A percentile compares a stretch with the other conserved stretches of the same genome.
These are phyloP conservation scores for Atethmia centrago DNA, from an alignment of 2,888 invertebrate species.

Conservation along the genomic window DNA sequence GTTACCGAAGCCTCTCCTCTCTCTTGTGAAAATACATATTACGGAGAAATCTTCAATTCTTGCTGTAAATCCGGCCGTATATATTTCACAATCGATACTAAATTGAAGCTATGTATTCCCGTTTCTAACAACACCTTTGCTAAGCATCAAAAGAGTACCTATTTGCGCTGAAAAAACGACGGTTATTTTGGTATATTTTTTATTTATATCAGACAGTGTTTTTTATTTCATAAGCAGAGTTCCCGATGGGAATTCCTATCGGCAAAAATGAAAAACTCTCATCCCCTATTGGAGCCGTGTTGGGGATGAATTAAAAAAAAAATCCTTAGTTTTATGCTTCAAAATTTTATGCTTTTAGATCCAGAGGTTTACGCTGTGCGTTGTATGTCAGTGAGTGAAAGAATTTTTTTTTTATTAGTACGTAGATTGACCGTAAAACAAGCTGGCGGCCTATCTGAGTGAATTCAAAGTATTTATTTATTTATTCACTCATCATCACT, in stretches of 20 bases:
- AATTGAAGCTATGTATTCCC: neutral
- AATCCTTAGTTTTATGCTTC: too few relatives aligned
- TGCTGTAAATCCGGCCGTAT: neutral
- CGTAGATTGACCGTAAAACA: neutral
- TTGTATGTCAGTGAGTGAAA: neutral
- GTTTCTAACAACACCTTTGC: neutral
- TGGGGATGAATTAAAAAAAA: too few relatives aligned
- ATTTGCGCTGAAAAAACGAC: neutral
- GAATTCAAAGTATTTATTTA: too few relatives aligned
- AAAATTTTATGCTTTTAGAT: too few relatives aligned
- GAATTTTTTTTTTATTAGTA: too few relatives aligned
- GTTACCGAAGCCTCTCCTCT: constrained; percentile 1
- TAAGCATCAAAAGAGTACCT: neutral
- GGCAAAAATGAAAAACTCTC: neutral
- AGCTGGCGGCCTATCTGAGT: neutral
- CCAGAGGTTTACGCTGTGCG: too few relatives aligned
- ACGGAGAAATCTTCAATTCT: neutral
- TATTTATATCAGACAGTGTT: neutral
- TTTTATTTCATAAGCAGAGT: neutral
- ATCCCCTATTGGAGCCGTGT: too few relatives aligned
- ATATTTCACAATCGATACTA: neutral
- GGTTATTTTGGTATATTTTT: neutral
- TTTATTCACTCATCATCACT: too few relatives aligned
- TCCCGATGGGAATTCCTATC: too few relatives aligned
- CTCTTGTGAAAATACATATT: neutral